These are phyloP conservation scores for Eurytoma adleriae DNA, from an alignment of 2,888 invertebrate genomes.

Conservation along the genomic window DNA sequence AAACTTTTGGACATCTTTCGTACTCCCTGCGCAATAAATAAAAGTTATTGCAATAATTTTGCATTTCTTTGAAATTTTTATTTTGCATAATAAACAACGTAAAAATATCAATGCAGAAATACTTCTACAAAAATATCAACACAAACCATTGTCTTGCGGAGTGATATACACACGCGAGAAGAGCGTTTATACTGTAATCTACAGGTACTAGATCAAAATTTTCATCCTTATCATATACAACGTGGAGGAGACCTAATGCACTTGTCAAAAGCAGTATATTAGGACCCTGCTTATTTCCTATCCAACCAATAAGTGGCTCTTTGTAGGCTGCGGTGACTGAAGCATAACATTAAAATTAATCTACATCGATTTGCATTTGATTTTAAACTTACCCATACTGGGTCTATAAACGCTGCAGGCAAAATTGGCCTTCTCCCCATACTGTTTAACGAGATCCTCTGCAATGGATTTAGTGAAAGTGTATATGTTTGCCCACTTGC, in stretches of 20 bases:
- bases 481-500: constrained; percentile 63
- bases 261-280: constrained; percentile 35
- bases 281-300: constrained; percentile 60
- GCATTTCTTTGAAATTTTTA: neutral
- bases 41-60: too few species aligned
- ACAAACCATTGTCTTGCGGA: constrained; percentile 55
- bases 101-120: too few species aligned
- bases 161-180: constrained; percentile 65
- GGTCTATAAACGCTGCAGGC: constrained; percentile 65
- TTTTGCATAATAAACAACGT: too few species aligned
- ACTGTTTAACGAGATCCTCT: constrained; percentile 64
- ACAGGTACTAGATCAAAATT: constrained; percentile 63
- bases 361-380: too few species aligned
- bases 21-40: constrained; percentile 49
- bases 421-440: constrained; percentile 57
- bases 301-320: constrained; percentile 64
- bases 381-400: constrained; percentile 63
- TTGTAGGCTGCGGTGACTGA: too few species aligned
- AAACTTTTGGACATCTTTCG: constrained; percentile 78
- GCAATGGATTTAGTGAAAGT: constrained; percentile 64
- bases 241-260: constrained; percentile 60
- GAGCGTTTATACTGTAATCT: constrained; percentile 63
- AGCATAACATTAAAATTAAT: too few species aligned
- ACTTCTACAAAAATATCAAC: neutral
- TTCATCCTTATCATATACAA: constrained; percentile 34